Evolutionary conservation across 1,140 invertebrate genomes (phyloP), one percentile per base, ranked within the genome.

Genomic region (Drosophila subpulchrella): DNA sequence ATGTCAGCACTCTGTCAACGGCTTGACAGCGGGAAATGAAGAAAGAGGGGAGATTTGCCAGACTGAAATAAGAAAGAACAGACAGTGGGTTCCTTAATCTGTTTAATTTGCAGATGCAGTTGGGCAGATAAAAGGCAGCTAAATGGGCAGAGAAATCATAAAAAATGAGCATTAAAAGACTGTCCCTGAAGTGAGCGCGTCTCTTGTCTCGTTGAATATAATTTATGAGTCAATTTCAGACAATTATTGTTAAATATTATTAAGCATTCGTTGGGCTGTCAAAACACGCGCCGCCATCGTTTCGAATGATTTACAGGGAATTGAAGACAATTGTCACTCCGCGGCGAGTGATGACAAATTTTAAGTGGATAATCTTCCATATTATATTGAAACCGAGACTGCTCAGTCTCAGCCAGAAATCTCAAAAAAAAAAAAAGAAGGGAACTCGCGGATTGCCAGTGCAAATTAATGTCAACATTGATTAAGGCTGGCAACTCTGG

Each of bases 221-320:
- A 90, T 90, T 90, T 90, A 90, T 90, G 88, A 83, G 79, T 83
- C 88, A 90, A 90, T 90, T 89, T 91, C 82, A 90, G 88, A 90
- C 88, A 90, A 90, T 90, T 91, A 83, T 90, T 90, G 88, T 91
- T 90, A 86, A 90, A 90, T 90, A 90, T 91, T 90, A 88, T 91
- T 90, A 83, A 88, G 82, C 86, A 86, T 88, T 90, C 86, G 88
- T 59, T 78, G 80, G 72, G 67, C 88, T 90, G 82, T 90, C 88
- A 91, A 86, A 90, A 90, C 82, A 90, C 74, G 63, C 72, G 65
- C 58, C 41, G 44, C 57, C 41, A 61, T 72, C 66, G 65, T 68
- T 47, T 81, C 70, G 63, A 78, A 89, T 89, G 84, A 89, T 89
- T 89, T 89, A 89, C 84, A 89, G 77, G 53, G 76, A 70, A 78